These are phyloP conservation scores for Crossaster papposus DNA, from an alignment of 53 echinoderm and acorn worm species.

Conservation along the genomic window DNA sequence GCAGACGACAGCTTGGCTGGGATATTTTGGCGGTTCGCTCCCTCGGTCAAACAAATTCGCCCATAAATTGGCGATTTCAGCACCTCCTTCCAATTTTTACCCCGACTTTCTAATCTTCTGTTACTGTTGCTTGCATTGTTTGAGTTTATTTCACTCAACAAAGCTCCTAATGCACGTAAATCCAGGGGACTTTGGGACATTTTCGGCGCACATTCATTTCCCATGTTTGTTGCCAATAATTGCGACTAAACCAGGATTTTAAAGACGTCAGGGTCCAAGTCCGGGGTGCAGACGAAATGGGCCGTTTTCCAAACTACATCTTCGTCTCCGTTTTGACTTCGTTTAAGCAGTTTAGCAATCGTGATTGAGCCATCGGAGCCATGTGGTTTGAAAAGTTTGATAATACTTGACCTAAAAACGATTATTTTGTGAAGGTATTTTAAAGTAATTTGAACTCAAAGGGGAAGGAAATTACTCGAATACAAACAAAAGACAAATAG, in stretches of 20 bases:
- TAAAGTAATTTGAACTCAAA: neutral
- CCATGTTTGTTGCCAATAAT: neutral
- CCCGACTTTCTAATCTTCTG: neutral
- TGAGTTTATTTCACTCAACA: neutral
- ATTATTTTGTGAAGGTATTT: too few relatives aligned
- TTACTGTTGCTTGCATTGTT: neutral
- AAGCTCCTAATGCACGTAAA: constrained; percentile 8
- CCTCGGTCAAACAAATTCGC: constrained; percentile 80
- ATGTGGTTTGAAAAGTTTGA: too few relatives aligned
- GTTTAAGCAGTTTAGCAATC: too few relatives aligned
- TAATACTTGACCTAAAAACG: too few relatives aligned
- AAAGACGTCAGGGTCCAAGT: neutral
- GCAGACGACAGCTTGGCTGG: constrained; percentile 69
- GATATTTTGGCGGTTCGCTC: constrained; percentile 10
- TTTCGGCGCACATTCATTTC: neutral
- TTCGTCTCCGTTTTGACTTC: too few relatives aligned
- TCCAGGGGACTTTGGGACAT: neutral
- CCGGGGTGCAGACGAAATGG: neutral
- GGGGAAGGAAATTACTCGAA: neutral
- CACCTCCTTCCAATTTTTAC: constrained; percentile 45
- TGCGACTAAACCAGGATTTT: neutral
- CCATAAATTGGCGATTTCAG: constrained; percentile 72
- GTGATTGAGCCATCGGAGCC: too few relatives aligned
- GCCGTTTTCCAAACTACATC: too few relatives aligned
- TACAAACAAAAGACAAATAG: neutral